Evolutionary conservation across 2,888 invertebrate species (phyloP).

Genomic region (Podotricha telesiphe): DNA sequence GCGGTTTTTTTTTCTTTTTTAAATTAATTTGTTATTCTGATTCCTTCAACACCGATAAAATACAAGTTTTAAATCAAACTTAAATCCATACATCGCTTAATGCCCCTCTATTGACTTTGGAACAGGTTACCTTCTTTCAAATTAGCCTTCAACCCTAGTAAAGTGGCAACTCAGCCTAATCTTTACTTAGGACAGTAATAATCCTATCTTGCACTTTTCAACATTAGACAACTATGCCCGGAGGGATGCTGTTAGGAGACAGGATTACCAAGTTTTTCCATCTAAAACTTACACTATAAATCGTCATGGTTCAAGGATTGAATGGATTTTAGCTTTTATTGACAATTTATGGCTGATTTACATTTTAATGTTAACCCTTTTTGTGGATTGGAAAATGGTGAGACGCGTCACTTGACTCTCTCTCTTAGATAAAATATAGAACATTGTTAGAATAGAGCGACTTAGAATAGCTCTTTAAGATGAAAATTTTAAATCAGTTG

Average conservation of each 20-base stretch:
- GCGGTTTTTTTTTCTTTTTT: too few relatives aligned
- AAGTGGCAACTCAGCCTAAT: constrained; percentile 24
- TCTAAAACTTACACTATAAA: constrained; percentile 80
- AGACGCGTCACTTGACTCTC: neutral
- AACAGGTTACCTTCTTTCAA: constrained; percentile 22
- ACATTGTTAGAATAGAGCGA: too few relatives aligned
- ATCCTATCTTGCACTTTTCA: constrained; percentile 44
- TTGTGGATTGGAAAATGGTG: neutral
- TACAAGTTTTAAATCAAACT: neutral
- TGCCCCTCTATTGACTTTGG: constrained; percentile 5
- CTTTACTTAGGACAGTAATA: constrained; percentile 42
- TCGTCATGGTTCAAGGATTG: constrained; percentile 61
- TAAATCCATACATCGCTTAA: constrained; percentile 6
- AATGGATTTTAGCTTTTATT: constrained; percentile 57
- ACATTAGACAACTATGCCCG: constrained; percentile 48
- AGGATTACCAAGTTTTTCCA: constrained; percentile 79
- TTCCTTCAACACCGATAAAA: neutral
- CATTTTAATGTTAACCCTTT: constrained; percentile 56
- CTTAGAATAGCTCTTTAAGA: too few relatives aligned
- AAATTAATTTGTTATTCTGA: too few relatives aligned
- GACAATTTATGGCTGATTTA: constrained; percentile 78
- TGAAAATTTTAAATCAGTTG: too few relatives aligned
- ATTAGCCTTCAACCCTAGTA: constrained; percentile 24
- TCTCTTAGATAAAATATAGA: too few relatives aligned
- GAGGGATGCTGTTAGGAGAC: constrained; percentile 52